phyloP scores from a whole-genome alignment of 2,113 vertebrate genomes.

The Salvelinus sp. region DNA sequence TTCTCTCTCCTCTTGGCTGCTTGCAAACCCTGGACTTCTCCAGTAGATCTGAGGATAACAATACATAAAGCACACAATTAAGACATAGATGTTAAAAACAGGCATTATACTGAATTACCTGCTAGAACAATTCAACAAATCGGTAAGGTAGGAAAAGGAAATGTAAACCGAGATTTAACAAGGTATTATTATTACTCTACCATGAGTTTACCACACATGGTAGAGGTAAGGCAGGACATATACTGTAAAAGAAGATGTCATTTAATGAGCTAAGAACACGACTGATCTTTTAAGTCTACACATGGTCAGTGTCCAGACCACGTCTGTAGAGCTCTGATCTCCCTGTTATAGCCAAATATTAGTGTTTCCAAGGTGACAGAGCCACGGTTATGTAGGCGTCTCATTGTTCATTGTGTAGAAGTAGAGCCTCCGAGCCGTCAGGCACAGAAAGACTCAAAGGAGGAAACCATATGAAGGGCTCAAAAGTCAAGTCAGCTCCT shows the following conservation, averaged over 20 bases:
- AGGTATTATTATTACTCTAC: neutral
- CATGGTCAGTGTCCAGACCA: neutral
- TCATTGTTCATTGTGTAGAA: constrained; percentile 39
- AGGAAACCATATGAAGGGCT: constrained; percentile 35
- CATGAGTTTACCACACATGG: no score
- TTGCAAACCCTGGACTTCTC: constrained; percentile 97
- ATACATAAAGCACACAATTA: no score
- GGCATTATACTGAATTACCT: no score
- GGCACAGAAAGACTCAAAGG: constrained; percentile 39
- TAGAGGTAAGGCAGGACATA: constrained; percentile 6
- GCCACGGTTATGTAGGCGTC: neutral
- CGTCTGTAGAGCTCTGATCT: neutral
- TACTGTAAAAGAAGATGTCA: neutral
- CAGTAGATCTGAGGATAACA: constrained; percentile 82
- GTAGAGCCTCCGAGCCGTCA: neutral
- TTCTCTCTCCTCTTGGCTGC: constrained; percentile 93
- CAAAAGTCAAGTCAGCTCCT: constrained; percentile 31
- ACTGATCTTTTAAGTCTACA: neutral
- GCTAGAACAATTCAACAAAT: neutral
- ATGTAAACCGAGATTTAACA: no score
- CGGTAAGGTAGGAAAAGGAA: no score
- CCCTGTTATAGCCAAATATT: constrained; percentile 16
- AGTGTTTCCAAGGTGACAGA: constrained; percentile 44
- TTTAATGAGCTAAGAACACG: neutral
- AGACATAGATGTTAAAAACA: neutral